These are phyloP conservation scores for Phenacoccus solenopsis DNA, from an alignment of 1,140 invertebrate genomes.

Conservation along the genomic window DNA sequence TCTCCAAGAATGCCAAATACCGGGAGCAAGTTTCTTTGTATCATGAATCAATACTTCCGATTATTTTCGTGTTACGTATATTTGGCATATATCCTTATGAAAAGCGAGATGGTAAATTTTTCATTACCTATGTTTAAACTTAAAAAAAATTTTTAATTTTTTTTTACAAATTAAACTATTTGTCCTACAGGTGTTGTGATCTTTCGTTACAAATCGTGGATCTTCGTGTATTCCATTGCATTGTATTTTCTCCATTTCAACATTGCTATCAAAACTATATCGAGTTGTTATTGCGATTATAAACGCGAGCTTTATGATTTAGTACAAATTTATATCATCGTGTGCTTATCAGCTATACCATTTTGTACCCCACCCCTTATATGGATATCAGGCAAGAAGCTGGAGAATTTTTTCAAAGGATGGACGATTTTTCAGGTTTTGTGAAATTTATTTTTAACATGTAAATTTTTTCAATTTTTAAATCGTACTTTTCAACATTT, in stretches of 20 bases:
- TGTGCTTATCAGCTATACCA: neutral
- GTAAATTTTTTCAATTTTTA: too few relatives aligned
- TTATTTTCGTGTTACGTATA: neutral
- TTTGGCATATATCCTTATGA: neutral
- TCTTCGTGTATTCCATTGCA: neutral
- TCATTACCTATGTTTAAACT: neutral
- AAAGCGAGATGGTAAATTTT: neutral
- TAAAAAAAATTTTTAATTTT: neutral
- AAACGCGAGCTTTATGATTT: neutral
- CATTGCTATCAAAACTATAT: neutral
- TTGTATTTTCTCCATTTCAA: neutral
- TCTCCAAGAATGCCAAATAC: too few relatives aligned
- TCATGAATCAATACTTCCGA: neutral
- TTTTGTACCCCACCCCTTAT: neutral
- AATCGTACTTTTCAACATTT: neutral
- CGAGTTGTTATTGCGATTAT: neutral
- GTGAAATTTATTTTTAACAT: too few relatives aligned
- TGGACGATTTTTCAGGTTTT: neutral
- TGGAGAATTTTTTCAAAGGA: neutral
- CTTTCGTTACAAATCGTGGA: neutral
- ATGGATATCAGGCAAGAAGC: neutral
- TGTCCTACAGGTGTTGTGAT: neutral
- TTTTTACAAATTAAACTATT: too few relatives aligned
- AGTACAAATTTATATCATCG: neutral
- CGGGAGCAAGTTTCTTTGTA: neutral